phyloP scores from a whole-genome alignment of 2,888 invertebrate species.

The Antheraea yamamai region DNA sequence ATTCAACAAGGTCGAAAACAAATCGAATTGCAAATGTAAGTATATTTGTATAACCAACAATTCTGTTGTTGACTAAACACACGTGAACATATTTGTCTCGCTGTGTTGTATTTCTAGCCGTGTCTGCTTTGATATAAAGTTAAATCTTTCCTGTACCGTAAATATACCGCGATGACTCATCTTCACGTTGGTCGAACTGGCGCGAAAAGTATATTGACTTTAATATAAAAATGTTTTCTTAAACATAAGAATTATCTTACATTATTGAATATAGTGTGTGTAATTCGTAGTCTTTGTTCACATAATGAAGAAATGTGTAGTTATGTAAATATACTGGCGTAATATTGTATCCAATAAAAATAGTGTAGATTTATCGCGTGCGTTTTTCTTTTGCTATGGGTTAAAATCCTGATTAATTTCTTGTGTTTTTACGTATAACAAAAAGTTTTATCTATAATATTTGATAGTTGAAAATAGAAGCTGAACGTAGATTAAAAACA shows the following conservation, averaged over 20 bases:
- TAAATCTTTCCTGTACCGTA: conserved; percentile 40
- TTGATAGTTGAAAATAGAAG: not conserved
- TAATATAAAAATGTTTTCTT: conserved; percentile 51
- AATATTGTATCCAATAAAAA: not conserved
- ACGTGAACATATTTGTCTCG: conserved; percentile 35
- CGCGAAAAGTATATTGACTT: conserved; percentile 65
- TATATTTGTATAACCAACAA: conserved; percentile 53
- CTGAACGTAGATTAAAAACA: not conserved
- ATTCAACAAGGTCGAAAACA: conserved; percentile 56
- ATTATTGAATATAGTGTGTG: not conserved
- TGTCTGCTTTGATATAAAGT: conserved; percentile 43
- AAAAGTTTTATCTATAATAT: not conserved
- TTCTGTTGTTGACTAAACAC: conserved; percentile 43
- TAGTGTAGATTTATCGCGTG: not conserved
- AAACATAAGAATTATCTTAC: conserved; percentile 12
- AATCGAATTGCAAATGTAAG: conserved; percentile 49
- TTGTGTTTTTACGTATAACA: not conserved
- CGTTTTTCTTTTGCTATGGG: not conserved
- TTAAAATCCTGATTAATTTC: not conserved
- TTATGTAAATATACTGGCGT: not conserved
- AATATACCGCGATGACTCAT: conserved; percentile 57
- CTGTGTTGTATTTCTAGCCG: conserved; percentile 39
- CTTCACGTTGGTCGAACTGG: conserved; percentile 48
- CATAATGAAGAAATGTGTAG: not conserved
- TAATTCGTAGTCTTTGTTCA: not conserved